Evolutionary conservation across 2,797 vertebrate species (phyloP).

Genomic region (Forpus xanthops): DNA sequence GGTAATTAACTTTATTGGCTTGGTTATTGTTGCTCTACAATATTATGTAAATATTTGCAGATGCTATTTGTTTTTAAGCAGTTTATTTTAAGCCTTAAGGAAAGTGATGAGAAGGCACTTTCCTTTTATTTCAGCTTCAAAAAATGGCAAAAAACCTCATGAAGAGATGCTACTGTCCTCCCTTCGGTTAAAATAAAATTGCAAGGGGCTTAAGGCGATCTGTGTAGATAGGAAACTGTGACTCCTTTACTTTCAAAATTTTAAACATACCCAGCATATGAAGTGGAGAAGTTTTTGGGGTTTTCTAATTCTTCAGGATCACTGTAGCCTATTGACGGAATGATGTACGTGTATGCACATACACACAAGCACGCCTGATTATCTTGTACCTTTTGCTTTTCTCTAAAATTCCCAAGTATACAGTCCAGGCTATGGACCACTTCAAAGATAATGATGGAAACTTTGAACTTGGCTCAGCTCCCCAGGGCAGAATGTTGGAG

Average conservation of each 20-base stretch:
- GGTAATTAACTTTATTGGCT: not conserved
- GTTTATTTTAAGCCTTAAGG: not conserved
- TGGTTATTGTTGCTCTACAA: not conserved
- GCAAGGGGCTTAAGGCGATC: not conserved
- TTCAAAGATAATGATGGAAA: not conserved
- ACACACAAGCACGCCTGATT: not conserved
- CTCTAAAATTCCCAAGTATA: not conserved
- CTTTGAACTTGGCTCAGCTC: not conserved
- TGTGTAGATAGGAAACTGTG: not conserved
- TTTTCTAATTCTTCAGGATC: not conserved
- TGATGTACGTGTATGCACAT: not conserved
- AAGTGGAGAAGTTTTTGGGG: not conserved
- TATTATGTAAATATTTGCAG: not conserved
- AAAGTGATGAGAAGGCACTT: not conserved
- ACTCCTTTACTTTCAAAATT: not conserved
- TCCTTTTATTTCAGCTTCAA: not conserved
- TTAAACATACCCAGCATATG: not conserved
- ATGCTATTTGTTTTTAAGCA: not conserved
- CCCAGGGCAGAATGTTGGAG: accelerated
- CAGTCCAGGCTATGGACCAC: not conserved
- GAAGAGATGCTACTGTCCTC: not conserved
- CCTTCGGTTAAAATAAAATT: not conserved
- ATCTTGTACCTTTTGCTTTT: not conserved
- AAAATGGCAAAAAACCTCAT: not conserved
- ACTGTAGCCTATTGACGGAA: not conserved